These are phyloP conservation scores for Lycia hirtaria DNA, from an alignment of 2,888 invertebrate species.

Conservation along the genomic window DNA sequence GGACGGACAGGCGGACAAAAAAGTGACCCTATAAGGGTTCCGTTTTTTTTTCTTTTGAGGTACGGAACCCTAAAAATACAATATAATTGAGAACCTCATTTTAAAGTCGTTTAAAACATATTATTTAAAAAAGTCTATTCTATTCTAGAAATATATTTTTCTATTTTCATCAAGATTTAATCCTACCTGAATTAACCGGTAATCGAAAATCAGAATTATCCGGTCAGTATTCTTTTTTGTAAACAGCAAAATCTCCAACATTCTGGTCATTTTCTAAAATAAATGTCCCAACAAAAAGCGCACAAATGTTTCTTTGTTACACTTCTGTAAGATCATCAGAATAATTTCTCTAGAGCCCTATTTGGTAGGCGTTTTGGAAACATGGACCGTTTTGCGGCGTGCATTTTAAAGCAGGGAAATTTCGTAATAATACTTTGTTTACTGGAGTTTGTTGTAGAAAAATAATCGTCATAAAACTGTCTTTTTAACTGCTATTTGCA, in stretches of 20 bases:
- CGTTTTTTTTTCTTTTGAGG: too few species aligned
- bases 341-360: slow-evolving; percentile 42
- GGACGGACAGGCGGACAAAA: too few species aligned
- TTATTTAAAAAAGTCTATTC: too few species aligned
- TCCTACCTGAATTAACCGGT: too few species aligned
- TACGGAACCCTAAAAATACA: too few species aligned
- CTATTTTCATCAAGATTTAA: neutral
- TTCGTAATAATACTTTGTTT: slow-evolving; percentile 9
- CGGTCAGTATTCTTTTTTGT: slow-evolving; percentile 3
- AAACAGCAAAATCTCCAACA: slow-evolving; percentile 1
- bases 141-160: too few species aligned
- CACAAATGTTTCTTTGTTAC: slow-evolving; percentile 34
- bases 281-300: slow-evolving; percentile 30
- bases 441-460: neutral
- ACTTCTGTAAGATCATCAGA: slow-evolving; percentile 42
- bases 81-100: too few species aligned
- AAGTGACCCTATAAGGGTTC: too few species aligned
- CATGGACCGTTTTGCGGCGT: slow-evolving; percentile 32
- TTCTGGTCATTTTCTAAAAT: slow-evolving; percentile 32
- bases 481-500: neutral
- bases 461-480: slow-evolving; percentile 8
- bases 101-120: too few species aligned
- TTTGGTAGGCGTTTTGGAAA: slow-evolving; percentile 31
- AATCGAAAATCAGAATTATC: too few species aligned
- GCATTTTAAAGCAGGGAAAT: slow-evolving; percentile 30